Percentiles rank a stretch among this genome's conserved stretches.
These are phyloP conservation scores for Nyctibius grandis DNA, from an alignment of 2,797 vertebrate species.

Conservation along the genomic window DNA sequence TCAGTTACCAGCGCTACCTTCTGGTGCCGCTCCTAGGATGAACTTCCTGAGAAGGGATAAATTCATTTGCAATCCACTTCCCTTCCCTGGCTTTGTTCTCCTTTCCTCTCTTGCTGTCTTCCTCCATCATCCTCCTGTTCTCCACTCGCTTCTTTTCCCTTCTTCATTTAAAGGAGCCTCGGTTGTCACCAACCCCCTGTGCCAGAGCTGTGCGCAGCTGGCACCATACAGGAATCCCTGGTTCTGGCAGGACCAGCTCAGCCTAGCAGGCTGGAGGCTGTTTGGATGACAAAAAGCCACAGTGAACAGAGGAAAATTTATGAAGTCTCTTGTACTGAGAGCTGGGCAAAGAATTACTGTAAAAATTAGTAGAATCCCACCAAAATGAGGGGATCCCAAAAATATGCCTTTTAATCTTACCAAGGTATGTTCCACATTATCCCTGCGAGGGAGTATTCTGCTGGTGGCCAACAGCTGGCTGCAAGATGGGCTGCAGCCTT, in stretches of 20 bases:
- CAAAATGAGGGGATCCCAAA: neutral
- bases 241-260: neutral
- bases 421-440: conserved; percentile 3
- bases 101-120: neutral
- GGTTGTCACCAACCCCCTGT: fast-evolving
- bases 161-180: neutral
- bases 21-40: neutral
- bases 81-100: neutral
- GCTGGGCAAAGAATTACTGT: neutral
- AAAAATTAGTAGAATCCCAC: neutral
- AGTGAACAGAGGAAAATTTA: neutral
- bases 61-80: neutral
- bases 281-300: neutral
- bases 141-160: neutral
- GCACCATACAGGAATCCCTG: neutral
- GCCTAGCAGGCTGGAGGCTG: neutral
- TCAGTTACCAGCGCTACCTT: conserved; percentile 17
- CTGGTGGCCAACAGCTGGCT: conserved; percentile 42
- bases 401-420: conserved; percentile 9
- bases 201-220: neutral
- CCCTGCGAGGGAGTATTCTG: neutral
- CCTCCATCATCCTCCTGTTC: neutral
- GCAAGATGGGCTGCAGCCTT: conserved; percentile 43
- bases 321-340: neutral
- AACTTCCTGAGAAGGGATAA: neutral